Conservation (phyloP, 2,888 invertebrate genomes). For the Mayetiola destructor region DNA sequence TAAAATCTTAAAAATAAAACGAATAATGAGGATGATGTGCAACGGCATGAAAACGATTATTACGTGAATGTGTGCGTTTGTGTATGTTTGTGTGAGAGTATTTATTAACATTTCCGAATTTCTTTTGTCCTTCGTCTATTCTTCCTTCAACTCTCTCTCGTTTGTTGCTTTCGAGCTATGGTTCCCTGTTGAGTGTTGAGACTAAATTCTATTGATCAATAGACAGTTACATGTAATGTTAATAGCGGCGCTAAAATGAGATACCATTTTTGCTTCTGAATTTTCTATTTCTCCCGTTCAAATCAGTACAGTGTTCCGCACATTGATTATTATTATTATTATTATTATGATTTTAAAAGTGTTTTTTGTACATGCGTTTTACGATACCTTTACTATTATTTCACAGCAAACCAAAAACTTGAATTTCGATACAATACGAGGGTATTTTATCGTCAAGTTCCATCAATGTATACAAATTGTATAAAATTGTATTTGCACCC, state of each 20-base stretch:
- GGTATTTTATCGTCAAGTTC: too few relatives aligned
- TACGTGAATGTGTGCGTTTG: neutral
- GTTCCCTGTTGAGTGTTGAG: neutral
- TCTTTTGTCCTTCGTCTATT: too few relatives aligned
- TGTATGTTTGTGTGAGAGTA: neutral
- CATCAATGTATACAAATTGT: too few relatives aligned
- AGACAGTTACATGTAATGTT: neutral
- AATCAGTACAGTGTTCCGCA: neutral
- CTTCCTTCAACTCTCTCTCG: too few relatives aligned
- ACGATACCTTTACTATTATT: too few relatives aligned
- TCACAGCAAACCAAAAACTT: neutral
- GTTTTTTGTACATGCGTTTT: neutral
- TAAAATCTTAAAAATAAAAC: too few relatives aligned
- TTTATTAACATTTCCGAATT: neutral
- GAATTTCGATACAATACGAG: constrained; percentile 5
- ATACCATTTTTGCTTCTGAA: neutral
- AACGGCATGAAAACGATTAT: neutral
- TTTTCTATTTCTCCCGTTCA: neutral
- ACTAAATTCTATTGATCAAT: neutral
- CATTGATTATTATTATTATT: neutral
- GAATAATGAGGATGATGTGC: too few relatives aligned
- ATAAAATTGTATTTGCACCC: too few relatives aligned
- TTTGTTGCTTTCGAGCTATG: neutral
- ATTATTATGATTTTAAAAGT: too few relatives aligned
- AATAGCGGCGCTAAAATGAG: neutral